Conservation (phyloP, 2,113 vertebrate species). For the Pampusana beccarii region DNA sequence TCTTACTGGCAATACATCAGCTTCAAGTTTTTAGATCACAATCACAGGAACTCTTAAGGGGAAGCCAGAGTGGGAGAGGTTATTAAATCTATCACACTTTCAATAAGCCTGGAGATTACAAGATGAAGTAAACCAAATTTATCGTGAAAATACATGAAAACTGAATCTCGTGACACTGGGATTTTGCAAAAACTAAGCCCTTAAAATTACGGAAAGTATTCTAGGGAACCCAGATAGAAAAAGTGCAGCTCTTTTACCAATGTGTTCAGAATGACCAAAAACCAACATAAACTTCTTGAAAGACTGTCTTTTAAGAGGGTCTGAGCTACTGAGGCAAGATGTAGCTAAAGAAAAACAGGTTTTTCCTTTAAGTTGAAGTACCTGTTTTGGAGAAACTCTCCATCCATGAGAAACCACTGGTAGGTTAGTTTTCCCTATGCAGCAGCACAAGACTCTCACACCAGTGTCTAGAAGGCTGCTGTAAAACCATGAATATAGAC, state of each 20-base stretch:
- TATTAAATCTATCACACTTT: background rate
- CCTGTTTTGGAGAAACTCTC: background rate
- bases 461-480: background rate
- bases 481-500: background rate
- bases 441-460: background rate
- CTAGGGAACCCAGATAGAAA: background rate
- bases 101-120: background rate
- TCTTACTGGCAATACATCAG: background rate
- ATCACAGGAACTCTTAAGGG: background rate
- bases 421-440: background rate
- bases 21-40: background rate
- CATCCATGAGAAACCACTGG: background rate
- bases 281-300: background rate
- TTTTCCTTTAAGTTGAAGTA: background rate
- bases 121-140: background rate
- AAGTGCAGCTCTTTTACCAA: background rate
- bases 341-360: background rate
- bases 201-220: background rate
- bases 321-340: background rate
- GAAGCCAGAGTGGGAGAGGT: background rate
- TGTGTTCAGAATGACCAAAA: background rate
- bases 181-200: background rate
- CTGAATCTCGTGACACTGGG: background rate
- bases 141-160: background rate
- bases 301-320: background rate